phyloP scores from a whole-genome alignment of 2,888 invertebrate species.

The Deroplatys truncata region DNA sequence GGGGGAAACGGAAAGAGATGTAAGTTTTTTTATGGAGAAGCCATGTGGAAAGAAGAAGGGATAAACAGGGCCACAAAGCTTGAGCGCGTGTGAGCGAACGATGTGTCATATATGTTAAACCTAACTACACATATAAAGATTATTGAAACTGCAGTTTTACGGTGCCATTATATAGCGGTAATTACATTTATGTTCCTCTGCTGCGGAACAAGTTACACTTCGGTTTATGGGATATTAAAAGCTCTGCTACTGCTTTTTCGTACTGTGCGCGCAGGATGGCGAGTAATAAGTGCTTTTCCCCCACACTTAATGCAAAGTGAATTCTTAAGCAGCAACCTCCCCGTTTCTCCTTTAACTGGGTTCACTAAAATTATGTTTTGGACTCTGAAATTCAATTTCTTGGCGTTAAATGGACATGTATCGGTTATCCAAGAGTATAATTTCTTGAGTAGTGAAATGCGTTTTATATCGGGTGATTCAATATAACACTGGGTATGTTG shows the following conservation, averaged over 20 bases:
- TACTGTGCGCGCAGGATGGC: not conserved
- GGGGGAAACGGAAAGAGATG: not conserved
- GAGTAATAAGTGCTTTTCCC: not conserved
- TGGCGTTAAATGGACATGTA: no score
- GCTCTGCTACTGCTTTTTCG: not conserved
- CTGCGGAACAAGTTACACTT: conserved; percentile 3
- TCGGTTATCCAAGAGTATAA: no score
- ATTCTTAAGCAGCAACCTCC: not conserved
- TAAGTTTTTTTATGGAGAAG: not conserved
- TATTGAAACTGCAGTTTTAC: conserved; percentile 48
- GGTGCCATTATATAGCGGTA: conserved; percentile 46
- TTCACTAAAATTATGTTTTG: not conserved
- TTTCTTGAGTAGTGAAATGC: no score
- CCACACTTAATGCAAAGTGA: not conserved
- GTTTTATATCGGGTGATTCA: no score
- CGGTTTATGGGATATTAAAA: conserved; percentile 7
- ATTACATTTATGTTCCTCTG: conserved; percentile 7
- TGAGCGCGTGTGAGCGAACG: not conserved
- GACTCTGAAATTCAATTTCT: not conserved
- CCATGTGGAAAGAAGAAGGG: not conserved
- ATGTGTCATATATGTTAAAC: conserved; percentile 21
- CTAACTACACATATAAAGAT: conserved; percentile 40
- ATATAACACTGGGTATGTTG: no score
- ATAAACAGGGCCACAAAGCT: not conserved
- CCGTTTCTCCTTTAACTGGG: not conserved